Base-by-base conservation (phyloP, 2,797 vertebrate species). In the Diplodus puntazzo region DNA sequence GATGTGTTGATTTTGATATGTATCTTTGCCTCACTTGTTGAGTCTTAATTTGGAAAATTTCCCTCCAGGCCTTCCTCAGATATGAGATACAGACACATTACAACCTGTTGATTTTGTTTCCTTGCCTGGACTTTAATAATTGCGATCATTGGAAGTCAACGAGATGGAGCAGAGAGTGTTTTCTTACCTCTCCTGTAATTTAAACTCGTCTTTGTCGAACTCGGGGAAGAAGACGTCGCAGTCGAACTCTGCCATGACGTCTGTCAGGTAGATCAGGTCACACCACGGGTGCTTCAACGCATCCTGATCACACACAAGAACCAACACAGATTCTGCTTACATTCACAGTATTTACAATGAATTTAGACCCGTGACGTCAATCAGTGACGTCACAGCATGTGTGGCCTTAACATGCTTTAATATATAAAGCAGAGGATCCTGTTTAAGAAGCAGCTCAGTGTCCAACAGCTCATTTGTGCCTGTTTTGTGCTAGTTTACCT, bases 211-310 rank as follows among this genome's bases (percentile, higher is more conserved):
- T 75, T 69, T 86, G 87, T 96, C 94, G 77, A 96, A 95, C 52
- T 90, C 73, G 0, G 96, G 96, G 90, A 97, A 97, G 90, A 96
- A 96, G 11, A 95, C 93, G 10, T 96, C 92, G 13, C 95, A 96
- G 78, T 96, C 91, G 55, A 95, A 96, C 42, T 95, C 79, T 0
- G 94, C 95, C 96, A 95, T 96, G 86, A 97, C 48, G 18, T 96
- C 69, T 0, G 96, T 96, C 63, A 96, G 92, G 87, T 95, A 96
- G 60, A 97, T 54, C 73, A 93, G 55, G 81, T 96, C 95, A 85
- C 96, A 96, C 94, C 94, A 96, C 0, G 95, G 95, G 75, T 97
- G 95, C 46, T 85, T 77, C 86, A 96, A 13, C 1, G 90, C 93
- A 6, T 92, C 94, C 96, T 97, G 85, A 72, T 13, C n/a, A 64